Percentiles rank a stretch among this genome's conserved stretches.
These are phyloP conservation scores for Rhyzopertha dominica DNA, from an alignment of 1,140 invertebrate genomes.

Conservation along the genomic window DNA sequence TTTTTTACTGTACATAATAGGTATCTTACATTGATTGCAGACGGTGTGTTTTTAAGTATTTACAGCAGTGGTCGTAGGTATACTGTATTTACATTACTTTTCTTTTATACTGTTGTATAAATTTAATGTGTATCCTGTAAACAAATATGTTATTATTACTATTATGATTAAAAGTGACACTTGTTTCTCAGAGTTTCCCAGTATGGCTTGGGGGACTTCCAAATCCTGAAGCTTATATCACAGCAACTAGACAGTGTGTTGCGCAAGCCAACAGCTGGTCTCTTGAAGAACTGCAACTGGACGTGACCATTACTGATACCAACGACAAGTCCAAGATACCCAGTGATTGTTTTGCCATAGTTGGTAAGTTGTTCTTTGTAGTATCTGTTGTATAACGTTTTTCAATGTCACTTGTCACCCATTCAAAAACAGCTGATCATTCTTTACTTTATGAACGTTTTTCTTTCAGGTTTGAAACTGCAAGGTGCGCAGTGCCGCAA, in stretches of 20 bases:
- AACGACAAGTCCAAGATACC: constrained; percentile 57
- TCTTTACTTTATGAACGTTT: constrained; percentile 13
- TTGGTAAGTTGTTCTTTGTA: constrained; percentile 47
- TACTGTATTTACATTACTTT: too few species aligned
- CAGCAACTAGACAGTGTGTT: constrained; percentile 95
- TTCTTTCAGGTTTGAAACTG: constrained; percentile 72
- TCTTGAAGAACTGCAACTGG: constrained; percentile 89
- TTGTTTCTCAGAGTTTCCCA: constrained; percentile 67
- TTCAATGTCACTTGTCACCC: not conserved
- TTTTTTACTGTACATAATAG: too few species aligned
- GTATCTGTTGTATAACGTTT: constrained; percentile 3
- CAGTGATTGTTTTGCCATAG: constrained; percentile 77
- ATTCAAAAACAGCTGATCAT: constrained; percentile 4
- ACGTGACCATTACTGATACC: constrained; percentile 62
- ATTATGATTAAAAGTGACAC: constrained; percentile 19
- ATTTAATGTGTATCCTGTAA: too few species aligned
- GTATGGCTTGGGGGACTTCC: constrained; percentile 96
- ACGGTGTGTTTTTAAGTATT: too few species aligned
- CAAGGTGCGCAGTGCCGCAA: constrained; percentile 91
- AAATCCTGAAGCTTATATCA: constrained; percentile 98
- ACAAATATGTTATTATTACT: too few species aligned
- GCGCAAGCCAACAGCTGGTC: constrained; percentile 91
- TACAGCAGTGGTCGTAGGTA: too few species aligned
- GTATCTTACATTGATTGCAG: too few species aligned
- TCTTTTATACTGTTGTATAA: too few species aligned